Base-by-base conservation (phyloP, 2,113 vertebrate species). In the Myotis brandtii region DNA sequence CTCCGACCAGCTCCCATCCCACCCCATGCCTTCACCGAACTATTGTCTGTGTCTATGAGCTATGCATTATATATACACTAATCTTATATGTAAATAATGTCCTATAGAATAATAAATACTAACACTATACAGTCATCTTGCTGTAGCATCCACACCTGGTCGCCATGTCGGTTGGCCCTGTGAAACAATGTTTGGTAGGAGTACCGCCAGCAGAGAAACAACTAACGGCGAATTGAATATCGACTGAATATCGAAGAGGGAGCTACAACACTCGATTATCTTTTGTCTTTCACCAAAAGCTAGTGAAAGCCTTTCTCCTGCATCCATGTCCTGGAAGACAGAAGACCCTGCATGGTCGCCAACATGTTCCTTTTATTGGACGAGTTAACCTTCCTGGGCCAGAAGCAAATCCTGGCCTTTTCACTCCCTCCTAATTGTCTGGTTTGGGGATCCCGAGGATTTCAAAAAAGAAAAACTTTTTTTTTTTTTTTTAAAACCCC, bases 21-120 rank as follows among this genome's bases (percentile, higher is more conserved):
- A 64, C 11, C 62, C 59, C 62, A 13, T 13, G 62, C 12, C 62
- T 30, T 64, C 62, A 64, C 27, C 62, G 4, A 27, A 32, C 62
- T 5, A 30, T 14, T 64, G 62, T 14, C 27, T 6, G 11, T 64
- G 62, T 30, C 62, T 3, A 11, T 2, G 62, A 30, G 27, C 11
- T 5, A 32, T 30, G 62, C 27, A 30, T 64, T 6, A 14, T 16
- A 6, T 2, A 13, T 2, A 1, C 3, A 46, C 2, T 62, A 3
- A 52, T 32, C 70, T 9, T 9, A 13, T 1, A 9, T 4, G 25
- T 56, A 32, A 69, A 3, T 1, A 37, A 32, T 32, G 1, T 62
- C 2, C 43, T 2, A 1, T 5, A n/a, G 10, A 32, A 14, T 8
- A 11, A 17, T 17, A 75, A 30, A 46, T 27, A 30, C 25, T 9